Conservation (phyloP, 2,113 vertebrate genomes). For the Gymnobelideus leadbeateri region DNA sequence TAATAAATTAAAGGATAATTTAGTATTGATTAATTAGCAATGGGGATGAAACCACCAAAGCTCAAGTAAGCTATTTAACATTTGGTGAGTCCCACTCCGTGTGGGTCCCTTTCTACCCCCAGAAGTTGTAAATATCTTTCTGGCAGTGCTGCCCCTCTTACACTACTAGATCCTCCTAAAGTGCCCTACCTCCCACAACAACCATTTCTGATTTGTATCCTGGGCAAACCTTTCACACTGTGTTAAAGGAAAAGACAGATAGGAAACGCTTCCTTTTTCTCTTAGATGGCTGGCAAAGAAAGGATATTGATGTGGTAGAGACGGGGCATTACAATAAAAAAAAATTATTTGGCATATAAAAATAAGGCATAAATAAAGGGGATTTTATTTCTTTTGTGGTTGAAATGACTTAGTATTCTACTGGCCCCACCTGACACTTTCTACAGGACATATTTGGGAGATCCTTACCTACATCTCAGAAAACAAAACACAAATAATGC, state of each 20-base stretch:
- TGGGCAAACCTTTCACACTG: slow-evolving; percentile 28
- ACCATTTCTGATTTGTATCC: slow-evolving; percentile 64
- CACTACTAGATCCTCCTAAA: slow-evolving; percentile 14
- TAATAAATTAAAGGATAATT: slow-evolving; percentile 78
- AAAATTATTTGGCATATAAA: slow-evolving; percentile 71
- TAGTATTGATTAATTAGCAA: slow-evolving; percentile 82
- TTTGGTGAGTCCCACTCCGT: slow-evolving; percentile 71
- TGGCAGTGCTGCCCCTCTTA: slow-evolving; percentile 45
- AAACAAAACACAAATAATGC: not conserved
- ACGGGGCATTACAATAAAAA: slow-evolving; percentile 70
- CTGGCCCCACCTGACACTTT: slow-evolving; percentile 38
- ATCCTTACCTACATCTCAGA: not conserved
- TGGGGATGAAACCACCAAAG: slow-evolving; percentile 72
- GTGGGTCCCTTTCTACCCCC: slow-evolving; percentile 69
- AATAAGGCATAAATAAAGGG: slow-evolving; percentile 48
- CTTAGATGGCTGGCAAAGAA: slow-evolving; percentile 34
- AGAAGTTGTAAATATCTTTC: slow-evolving; percentile 73
- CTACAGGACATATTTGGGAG: slow-evolving; percentile 17
- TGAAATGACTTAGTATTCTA: slow-evolving; percentile 19
- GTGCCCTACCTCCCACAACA: slow-evolving; percentile 51
- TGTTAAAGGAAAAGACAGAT: not conserved
- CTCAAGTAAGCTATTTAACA: slow-evolving; percentile 80
- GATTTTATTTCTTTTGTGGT: slow-evolving; percentile 57
- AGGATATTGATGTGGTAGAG: slow-evolving; percentile 66
- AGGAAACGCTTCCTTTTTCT: not conserved